These are phyloP conservation scores for Sinonovacula constricta DNA, from an alignment of 1,140 invertebrate species.

Conservation along the genomic window DNA sequence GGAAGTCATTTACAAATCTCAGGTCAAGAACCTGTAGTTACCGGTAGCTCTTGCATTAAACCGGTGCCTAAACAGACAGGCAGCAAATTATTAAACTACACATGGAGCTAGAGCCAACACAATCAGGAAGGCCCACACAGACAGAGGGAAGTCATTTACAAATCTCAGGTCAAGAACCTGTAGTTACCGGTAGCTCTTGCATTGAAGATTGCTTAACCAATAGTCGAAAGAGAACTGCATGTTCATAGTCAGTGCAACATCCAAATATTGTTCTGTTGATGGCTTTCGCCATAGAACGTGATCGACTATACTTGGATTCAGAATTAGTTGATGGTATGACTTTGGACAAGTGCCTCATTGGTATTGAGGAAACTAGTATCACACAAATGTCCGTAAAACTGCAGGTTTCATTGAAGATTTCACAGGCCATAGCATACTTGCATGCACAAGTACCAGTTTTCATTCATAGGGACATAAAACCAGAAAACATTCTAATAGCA, in stretches of 20 bases:
- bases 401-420: conserved; percentile 12
- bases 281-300: conserved; percentile 20
- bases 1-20: not conserved
- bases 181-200: not conserved
- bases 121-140: not conserved
- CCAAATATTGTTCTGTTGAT: conserved; percentile 53
- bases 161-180: not conserved
- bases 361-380: conserved; percentile 3
- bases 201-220: conserved; percentile 21
- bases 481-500: conserved; percentile 46
- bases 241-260: conserved; percentile 47
- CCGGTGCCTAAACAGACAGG: not conserved
- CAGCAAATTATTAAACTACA: not conserved
- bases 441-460: conserved; percentile 37
- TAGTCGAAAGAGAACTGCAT: conserved; percentile 38
- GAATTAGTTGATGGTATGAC: conserved; percentile 50
- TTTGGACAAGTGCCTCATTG: conserved; percentile 50
- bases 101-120: not conserved
- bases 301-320: conserved; percentile 28
- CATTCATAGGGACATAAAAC: conserved; percentile 53
- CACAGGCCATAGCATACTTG: conserved; percentile 46
- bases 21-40: not conserved
- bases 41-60: not conserved
- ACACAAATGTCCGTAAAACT: conserved; percentile 4
- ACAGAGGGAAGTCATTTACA: not conserved